These are phyloP conservation scores for Eudemis profundana DNA, from an alignment of 2,888 invertebrate species.

Conservation along the genomic window DNA sequence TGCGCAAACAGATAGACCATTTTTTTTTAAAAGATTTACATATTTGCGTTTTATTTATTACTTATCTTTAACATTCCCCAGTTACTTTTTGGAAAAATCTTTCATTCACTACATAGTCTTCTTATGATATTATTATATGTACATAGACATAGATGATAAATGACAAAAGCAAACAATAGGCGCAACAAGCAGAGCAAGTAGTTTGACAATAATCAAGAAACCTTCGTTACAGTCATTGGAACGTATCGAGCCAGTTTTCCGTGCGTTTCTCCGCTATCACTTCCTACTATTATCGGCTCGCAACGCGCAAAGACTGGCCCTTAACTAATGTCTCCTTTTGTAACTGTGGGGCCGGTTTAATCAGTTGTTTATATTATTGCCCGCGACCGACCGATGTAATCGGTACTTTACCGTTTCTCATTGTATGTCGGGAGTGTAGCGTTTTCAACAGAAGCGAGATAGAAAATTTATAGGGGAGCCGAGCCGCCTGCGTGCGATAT, in stretches of 20 bases:
- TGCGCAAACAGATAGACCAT: too few species aligned
- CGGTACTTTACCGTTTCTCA: slow-evolving; percentile 79
- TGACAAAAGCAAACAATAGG: slow-evolving; percentile 60
- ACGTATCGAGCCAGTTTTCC: slow-evolving; percentile 68
- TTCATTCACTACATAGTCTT: too few species aligned
- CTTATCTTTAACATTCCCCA: too few species aligned
- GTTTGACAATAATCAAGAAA: slow-evolving; percentile 59
- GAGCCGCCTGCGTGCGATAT: slow-evolving; percentile 62
- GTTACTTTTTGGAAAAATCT: too few species aligned
- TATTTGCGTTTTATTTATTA: too few species aligned
- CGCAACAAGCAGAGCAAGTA: slow-evolving; percentile 47
- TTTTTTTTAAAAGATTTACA: too few species aligned
- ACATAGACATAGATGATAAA: too few species aligned
- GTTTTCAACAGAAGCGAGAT: slow-evolving; percentile 59
- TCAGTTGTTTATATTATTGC: slow-evolving; percentile 84
- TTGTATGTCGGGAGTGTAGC: slow-evolving; percentile 69
- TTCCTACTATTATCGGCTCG: slow-evolving; percentile 78
- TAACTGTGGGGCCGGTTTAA: slow-evolving; percentile 76
- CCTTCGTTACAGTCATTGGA: slow-evolving; percentile 59
- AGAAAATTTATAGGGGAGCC: slow-evolving; percentile 65
- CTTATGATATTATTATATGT: too few species aligned
- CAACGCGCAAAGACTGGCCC: slow-evolving; percentile 68
- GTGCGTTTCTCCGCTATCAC: slow-evolving; percentile 67
- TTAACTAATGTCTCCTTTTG: slow-evolving; percentile 84
- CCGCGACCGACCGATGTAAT: slow-evolving; percentile 77